Evolutionary conservation across 2,113 vertebrate species (phyloP).

Genomic region (Grammomys surdaster): DNA sequence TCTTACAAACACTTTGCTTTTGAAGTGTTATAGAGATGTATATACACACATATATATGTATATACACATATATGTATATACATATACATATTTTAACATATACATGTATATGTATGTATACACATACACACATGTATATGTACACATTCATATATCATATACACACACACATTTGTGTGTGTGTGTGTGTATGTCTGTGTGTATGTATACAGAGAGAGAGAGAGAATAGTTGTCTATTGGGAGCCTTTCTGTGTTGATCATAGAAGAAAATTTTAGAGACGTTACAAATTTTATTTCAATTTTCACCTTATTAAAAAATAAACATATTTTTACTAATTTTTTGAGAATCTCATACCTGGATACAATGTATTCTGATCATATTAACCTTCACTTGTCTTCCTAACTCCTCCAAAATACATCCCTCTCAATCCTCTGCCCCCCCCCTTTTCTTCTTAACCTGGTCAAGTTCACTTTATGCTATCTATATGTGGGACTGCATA

Average conservation of each 20-base stretch:
- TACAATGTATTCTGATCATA: background rate
- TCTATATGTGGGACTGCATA: no score
- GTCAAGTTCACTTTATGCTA: background rate
- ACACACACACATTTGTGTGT: no score
- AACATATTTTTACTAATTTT: background rate
- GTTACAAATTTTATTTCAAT: conserved; percentile 18
- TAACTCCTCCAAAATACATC: background rate
- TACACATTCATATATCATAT: no score
- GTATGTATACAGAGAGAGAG: background rate
- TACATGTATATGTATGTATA: background rate
- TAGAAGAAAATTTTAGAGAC: background rate
- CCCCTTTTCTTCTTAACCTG: background rate
- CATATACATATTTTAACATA: background rate
- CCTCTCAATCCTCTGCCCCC: background rate
- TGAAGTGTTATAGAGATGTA: background rate
- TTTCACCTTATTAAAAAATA: background rate
- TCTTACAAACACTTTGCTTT: conserved; percentile 3
- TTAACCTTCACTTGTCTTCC: background rate
- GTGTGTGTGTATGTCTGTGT: no score
- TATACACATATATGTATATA: background rate
- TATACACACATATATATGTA: background rate
- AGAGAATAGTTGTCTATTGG: background rate
- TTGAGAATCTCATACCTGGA: background rate
- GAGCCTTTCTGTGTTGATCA: background rate
- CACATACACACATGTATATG: no score